phyloP scores from a whole-genome alignment of 2,797 vertebrate species.

The Crocodylus rhombifer region DNA sequence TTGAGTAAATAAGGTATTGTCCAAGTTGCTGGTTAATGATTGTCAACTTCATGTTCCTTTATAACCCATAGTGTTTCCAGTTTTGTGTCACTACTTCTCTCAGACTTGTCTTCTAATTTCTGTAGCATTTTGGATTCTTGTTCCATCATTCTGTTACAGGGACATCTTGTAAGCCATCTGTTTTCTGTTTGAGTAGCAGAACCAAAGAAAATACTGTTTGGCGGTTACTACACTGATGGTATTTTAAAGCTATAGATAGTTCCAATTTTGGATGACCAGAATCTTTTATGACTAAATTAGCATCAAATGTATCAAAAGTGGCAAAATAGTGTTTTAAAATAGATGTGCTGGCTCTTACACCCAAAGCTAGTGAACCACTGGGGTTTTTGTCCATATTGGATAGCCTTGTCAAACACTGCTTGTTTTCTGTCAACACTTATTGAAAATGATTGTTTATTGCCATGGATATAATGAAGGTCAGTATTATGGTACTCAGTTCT shows the following conservation, averaged over 20 bases:
- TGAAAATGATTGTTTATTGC: not conserved
- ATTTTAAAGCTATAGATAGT: not conserved
- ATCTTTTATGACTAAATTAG: not conserved
- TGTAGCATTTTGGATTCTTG: not conserved
- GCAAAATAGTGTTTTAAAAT: not conserved
- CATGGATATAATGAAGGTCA: not conserved
- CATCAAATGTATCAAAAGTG: not conserved
- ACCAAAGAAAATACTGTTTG: too few species aligned
- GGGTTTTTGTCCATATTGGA: not conserved
- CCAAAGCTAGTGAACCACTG: rapidly evolving
- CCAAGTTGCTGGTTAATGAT: not conserved
- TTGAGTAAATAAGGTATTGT: too few species aligned
- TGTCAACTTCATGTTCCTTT: not conserved
- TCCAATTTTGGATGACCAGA: not conserved
- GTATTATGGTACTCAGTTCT: not conserved
- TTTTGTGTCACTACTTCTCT: not conserved
- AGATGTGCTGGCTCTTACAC: not conserved
- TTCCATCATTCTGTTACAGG: not conserved
- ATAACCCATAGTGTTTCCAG: not conserved
- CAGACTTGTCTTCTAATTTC: not conserved
- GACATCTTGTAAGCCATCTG: not conserved
- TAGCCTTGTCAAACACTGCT: not conserved
- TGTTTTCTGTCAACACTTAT: not conserved
- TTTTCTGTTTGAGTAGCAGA: not conserved
- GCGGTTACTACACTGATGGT: not conserved